Conservation (phyloP, 2,888 invertebrate species). For the Apamea anceps region DNA sequence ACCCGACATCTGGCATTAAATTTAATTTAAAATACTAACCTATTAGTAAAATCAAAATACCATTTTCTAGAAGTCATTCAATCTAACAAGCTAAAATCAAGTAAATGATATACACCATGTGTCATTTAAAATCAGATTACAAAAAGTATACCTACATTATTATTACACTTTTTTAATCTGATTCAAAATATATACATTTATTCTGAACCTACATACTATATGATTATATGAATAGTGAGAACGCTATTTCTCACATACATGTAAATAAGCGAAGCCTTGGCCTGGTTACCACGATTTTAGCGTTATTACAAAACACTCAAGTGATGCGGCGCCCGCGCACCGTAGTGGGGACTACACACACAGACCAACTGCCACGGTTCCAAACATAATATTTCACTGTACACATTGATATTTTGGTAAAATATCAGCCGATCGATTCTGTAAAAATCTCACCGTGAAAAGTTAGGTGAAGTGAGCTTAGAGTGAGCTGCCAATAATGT, state of each 20-base stretch:
- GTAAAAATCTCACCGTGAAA: no score
- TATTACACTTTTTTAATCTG: conserved; percentile 42
- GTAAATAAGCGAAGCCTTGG: conserved; percentile 88
- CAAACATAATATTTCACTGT: conserved; percentile 36
- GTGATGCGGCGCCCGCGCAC: conserved; percentile 80
- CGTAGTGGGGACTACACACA: conserved; percentile 55
- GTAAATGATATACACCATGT: conserved; percentile 23
- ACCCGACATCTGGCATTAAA: neutral
- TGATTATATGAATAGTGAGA: conserved; percentile 73
- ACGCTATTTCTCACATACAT: conserved; percentile 88
- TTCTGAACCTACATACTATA: conserved; percentile 53
- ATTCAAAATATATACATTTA: conserved; percentile 53
- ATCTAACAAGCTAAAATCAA: conserved; percentile 17
- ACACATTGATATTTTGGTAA: conserved; percentile 6
- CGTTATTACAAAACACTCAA: conserved; percentile 87
- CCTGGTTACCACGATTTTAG: conserved; percentile 90
- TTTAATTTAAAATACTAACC: neutral
- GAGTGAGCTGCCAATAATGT: no score
- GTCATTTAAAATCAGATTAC: conserved; percentile 29
- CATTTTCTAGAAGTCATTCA: conserved; percentile 4
- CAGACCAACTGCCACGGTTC: conserved; percentile 28
- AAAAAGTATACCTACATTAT: conserved; percentile 29
- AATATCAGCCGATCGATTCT: no score
- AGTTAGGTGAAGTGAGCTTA: no score
- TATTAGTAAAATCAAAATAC: neutral